phyloP scores from a whole-genome alignment of 2,888 invertebrate genomes.

The Acanthosepion esculentum region DNA sequence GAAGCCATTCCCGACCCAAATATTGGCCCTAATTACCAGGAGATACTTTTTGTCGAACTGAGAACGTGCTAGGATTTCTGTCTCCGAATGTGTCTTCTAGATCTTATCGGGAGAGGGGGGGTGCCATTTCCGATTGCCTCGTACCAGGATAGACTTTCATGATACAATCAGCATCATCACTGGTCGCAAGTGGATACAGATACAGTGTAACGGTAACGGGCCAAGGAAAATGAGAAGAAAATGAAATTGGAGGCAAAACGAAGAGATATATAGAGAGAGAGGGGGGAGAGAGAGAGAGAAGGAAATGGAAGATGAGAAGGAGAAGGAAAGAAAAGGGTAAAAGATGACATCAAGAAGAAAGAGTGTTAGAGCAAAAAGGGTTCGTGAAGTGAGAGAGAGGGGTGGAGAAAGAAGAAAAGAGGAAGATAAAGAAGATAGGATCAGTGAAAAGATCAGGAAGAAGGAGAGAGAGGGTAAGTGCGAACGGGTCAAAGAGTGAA shows the following conservation, averaged over 20 bases:
- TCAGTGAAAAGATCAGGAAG: too few relatives aligned
- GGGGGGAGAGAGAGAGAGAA: neutral
- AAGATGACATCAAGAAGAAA: too few relatives aligned
- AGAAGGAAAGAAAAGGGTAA: neutral
- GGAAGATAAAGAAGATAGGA: neutral
- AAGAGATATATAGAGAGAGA: too few relatives aligned
- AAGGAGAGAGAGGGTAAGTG: neutral
- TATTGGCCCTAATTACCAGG: neutral
- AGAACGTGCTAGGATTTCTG: neutral
- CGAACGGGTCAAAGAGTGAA: neutral
- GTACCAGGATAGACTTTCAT: neutral
- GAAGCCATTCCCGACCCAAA: neutral
- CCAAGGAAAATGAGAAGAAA: neutral
- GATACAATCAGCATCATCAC: neutral
- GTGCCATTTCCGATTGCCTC: neutral
- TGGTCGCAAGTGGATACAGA: too few relatives aligned
- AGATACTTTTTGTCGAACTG: neutral
- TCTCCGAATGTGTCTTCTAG: neutral
- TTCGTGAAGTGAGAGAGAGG: neutral
- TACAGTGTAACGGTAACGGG: neutral
- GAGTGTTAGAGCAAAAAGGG: too few relatives aligned
- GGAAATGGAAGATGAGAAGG: neutral
- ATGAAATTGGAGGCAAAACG: neutral
- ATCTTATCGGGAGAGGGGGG: neutral
- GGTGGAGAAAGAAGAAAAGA: too few relatives aligned